Evolutionary conservation across 2,797 vertebrate species (phyloP), one percentile per base, ranked within the genome.

Genomic region (Oryzias dopingdopingensis): DNA sequence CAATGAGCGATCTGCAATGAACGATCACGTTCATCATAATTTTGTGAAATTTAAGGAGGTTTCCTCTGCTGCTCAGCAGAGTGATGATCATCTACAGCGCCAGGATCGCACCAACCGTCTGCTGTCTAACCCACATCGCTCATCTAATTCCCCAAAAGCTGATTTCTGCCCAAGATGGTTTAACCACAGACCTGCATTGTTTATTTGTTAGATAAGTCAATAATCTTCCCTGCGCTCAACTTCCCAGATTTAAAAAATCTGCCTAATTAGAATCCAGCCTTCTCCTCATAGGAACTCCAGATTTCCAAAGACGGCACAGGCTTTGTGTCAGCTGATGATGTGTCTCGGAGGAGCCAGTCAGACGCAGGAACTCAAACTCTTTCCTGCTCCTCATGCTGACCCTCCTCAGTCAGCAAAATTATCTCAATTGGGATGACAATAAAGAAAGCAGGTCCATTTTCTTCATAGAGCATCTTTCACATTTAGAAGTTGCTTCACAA

Each of bases 201-300:
- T 80, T 86, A 90, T 89, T 88, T 86, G 88, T 91, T 90, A 90
- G 92, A 88, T 83, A 92, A 92, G 82, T 92, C 90, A 92, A 92
- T 92, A 90, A 92, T 90, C 86, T 88, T 83, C 64, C 46, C 85
- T 50, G 17, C 24, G 26, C 56, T 14, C 37, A 90, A 90, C 88
- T 92, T 89, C 89, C 89, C 86, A 88, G 88, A 91, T 93, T 90
- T 88, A 72, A 76, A 89, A 91, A 93, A 92, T 94, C 91, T 90
- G 90, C 80, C 90, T 93, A 92, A 92, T 93, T 90, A 92, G 90
- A 91, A 92, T 92, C 93, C 92, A 92, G 86, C 88, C 90, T 92
- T 92, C 91, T 90, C 81, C 77, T 83, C 79, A 29, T 88, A 89
- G 81, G 89, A 89, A 91, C 89, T 81, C 85, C 89, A 89, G 84